Evolutionary conservation across 1,140 invertebrate genomes (phyloP).

Genomic region (Rhyacophila brunnea): DNA sequence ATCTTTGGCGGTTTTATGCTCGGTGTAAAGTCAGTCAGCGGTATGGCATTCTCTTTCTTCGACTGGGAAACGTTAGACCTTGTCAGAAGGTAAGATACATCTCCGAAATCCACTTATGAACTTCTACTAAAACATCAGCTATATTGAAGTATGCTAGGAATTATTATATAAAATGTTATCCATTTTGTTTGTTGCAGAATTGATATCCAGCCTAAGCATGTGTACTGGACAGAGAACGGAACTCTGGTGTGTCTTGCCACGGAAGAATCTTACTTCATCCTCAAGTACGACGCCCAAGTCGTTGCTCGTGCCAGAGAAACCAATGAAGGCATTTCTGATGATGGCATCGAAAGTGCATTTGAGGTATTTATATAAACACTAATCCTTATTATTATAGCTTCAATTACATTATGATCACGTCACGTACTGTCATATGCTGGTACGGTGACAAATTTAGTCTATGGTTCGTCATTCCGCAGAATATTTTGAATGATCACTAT

Average conservation of each 20-base stretch:
- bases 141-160: no score
- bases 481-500: no score
- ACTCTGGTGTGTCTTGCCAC: slow-evolving; percentile 92
- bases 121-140: no score
- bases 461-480: no score
- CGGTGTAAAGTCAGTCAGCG: slow-evolving; percentile 90
- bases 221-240: slow-evolving; percentile 97
- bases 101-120: no score
- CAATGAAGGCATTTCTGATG: slow-evolving; percentile 77
- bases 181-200: slow-evolving; percentile 55
- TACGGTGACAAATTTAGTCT: no score
- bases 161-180: neutral
- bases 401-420: no score
- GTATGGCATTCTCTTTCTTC: slow-evolving; percentile 92
- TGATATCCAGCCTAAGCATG: slow-evolving; percentile 90
- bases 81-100: slow-evolving; percentile 63
- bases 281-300: slow-evolving; percentile 81
- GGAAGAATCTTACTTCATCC: slow-evolving; percentile 94
- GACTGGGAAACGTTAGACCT: slow-evolving; percentile 96
- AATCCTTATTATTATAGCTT: no score
- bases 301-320: slow-evolving; percentile 74
- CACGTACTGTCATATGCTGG: no score
- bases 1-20: slow-evolving; percentile 96
- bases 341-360: slow-evolving; percentile 96
- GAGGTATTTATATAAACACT: slow-evolving; percentile 63